These are phyloP conservation scores for Drosophila carrolli DNA, from an alignment of 1,140 invertebrate genomes.

Conservation along the genomic window DNA sequence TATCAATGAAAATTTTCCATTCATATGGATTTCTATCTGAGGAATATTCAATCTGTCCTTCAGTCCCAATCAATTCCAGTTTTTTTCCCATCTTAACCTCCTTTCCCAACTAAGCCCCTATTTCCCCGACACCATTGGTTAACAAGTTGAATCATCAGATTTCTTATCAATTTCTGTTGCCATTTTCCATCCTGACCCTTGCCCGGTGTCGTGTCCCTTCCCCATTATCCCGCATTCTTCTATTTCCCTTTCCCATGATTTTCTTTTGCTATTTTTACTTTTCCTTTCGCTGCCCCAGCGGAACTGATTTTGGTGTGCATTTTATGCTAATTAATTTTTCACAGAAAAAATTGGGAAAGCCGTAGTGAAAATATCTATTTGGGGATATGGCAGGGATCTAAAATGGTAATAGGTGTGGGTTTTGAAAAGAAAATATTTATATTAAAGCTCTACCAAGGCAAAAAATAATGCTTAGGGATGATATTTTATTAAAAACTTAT, in stretches of 20 bases:
- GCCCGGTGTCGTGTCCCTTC: conserved; percentile 25
- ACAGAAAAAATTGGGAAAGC: conserved; percentile 3
- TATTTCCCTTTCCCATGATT: conserved; percentile 35
- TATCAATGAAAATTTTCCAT: conserved; percentile 4
- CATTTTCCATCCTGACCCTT: conserved; percentile 38
- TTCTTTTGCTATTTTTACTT: conserved; percentile 40
- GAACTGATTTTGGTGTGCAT: conserved; percentile 46
- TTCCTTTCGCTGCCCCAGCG: conserved; percentile 19
- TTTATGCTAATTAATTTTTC: conserved; percentile 65
- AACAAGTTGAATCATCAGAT: conserved; percentile 49
- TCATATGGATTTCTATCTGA: conserved; percentile 13
- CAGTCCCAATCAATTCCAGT: conserved; percentile 20
- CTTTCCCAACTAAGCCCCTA: background rate
- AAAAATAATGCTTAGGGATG: too few species aligned
- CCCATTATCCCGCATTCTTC: conserved; percentile 35
- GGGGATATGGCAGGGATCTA: background rate
- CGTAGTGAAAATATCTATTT: background rate
- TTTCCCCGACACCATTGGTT: background rate
- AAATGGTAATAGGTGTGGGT: background rate
- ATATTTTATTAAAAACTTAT: too few species aligned
- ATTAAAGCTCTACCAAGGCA: background rate
- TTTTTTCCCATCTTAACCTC: background rate
- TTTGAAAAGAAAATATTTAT: background rate
- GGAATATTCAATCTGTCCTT: conserved; percentile 1
- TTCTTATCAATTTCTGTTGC: conserved; percentile 48